A percentile compares a stretch with the other conserved stretches of the same genome.
These are phyloP conservation scores for Lerema accius DNA, from an alignment of 1,140 invertebrate genomes.

Conservation along the genomic window DNA sequence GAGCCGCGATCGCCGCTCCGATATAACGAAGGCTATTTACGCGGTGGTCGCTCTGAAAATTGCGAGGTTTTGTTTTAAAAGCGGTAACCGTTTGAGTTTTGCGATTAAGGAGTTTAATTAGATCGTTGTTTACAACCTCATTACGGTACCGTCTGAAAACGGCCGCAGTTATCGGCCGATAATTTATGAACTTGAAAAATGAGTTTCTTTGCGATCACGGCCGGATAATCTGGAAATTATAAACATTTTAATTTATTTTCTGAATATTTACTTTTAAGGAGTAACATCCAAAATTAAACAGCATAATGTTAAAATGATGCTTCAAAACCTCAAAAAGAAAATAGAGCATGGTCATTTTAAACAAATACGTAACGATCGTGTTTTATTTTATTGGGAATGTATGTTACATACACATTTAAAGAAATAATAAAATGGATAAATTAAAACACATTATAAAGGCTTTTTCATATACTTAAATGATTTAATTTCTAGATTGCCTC, in stretches of 20 bases:
- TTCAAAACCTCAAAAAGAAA: too few species aligned
- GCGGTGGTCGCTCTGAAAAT: slow-evolving; percentile 78
- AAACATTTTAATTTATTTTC: slow-evolving; percentile 27
- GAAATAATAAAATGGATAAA: too few species aligned
- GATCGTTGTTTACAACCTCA: slow-evolving; percentile 82
- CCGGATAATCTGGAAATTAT: slow-evolving; percentile 33
- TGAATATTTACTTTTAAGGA: slow-evolving; percentile 18
- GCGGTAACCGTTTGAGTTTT: slow-evolving; percentile 81
- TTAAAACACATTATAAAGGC: too few species aligned
- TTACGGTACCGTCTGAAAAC: slow-evolving; percentile 70
- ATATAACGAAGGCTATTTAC: slow-evolving; percentile 81
- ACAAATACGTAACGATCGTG: too few species aligned
- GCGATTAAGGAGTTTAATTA: slow-evolving; percentile 83
- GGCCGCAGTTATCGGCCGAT: slow-evolving; percentile 73
- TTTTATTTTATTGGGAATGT: too few species aligned
- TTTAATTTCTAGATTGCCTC: too few species aligned
- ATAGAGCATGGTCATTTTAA: too few species aligned
- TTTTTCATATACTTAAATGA: too few species aligned
- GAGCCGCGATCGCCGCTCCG: slow-evolving; percentile 79
- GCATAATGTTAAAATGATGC: too few species aligned
- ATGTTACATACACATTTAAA: too few species aligned
- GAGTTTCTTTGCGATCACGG: slow-evolving; percentile 56
- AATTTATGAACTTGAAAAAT: slow-evolving; percentile 80
- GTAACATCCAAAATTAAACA: too few species aligned
- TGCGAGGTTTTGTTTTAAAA: slow-evolving; percentile 81